Evolutionary conservation across 2,113 vertebrate species (phyloP).

Genomic region (Leptobrachium ailaonicum): DNA sequence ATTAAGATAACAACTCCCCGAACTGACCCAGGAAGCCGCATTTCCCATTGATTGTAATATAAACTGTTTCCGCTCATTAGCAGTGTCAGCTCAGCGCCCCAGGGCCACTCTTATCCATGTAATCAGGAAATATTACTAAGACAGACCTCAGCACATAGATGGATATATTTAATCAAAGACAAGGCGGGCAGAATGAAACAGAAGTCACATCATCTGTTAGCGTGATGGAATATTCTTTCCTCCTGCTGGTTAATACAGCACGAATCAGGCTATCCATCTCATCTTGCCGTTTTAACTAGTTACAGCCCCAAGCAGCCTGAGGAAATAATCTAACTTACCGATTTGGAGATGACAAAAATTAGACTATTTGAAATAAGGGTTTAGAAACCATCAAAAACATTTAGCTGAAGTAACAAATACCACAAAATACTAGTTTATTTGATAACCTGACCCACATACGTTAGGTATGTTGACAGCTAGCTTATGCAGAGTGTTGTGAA

Average conservation of each 20-base stretch:
- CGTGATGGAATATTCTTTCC: conserved; percentile 25
- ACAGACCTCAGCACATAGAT: conserved; percentile 27
- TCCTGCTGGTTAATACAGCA: conserved; percentile 20
- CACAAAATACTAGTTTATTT: too few species aligned
- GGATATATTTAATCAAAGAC: conserved; percentile 45
- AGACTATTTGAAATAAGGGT: too few species aligned
- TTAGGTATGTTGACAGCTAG: too few species aligned
- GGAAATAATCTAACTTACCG: background rate
- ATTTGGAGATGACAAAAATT: background rate
- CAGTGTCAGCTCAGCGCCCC: conserved; percentile 15
- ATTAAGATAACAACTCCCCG: conserved; percentile 36
- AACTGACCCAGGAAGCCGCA: conserved; percentile 39
- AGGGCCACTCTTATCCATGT: conserved; percentile 6
- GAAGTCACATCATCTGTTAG: conserved; percentile 37
- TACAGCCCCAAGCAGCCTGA: background rate
- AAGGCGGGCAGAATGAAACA: conserved; percentile 30
- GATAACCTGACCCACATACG: too few species aligned
- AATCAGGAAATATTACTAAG: conserved; percentile 24
- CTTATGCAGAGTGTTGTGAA: too few species aligned
- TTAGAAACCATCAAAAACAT: too few species aligned
- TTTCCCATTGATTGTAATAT: conserved; percentile 32
- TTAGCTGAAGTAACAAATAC: too few species aligned
- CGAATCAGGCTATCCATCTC: background rate
- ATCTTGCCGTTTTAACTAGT: conserved; percentile 1
- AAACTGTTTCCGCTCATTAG: conserved; percentile 34